These are phyloP conservation scores for Sternotherus odoratus DNA, from an alignment of 2,797 vertebrate species.

Conservation along the genomic window DNA sequence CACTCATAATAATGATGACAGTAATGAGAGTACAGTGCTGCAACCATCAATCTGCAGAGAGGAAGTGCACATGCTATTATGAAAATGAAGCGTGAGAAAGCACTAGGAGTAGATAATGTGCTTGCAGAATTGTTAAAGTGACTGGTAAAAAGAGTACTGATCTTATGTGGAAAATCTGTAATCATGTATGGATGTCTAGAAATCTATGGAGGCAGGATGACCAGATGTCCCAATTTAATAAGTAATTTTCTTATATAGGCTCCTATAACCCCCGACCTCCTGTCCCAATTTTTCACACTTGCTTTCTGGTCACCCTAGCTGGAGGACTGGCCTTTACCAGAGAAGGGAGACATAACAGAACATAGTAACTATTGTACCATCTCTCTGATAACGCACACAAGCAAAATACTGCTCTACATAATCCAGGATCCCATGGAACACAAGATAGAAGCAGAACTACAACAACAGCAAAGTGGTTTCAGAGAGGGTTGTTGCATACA, in stretches of 20 bases:
- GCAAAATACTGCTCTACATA: background rate
- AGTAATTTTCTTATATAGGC: too few relatives aligned
- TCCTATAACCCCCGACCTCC: too few relatives aligned
- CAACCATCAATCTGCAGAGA: background rate
- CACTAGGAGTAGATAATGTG: background rate
- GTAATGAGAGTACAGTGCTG: background rate
- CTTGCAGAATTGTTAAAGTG: background rate
- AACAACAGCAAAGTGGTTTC: background rate
- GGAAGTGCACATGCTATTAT: background rate
- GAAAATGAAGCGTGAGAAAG: background rate
- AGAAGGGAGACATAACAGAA: background rate
- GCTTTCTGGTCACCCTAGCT: too few relatives aligned
- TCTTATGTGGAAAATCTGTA: background rate
- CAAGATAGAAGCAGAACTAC: background rate
- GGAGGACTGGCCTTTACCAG: background rate
- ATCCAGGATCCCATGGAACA: background rate
- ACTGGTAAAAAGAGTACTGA: too few relatives aligned
- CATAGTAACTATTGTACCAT: background rate
- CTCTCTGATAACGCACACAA: background rate
- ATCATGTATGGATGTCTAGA: background rate
- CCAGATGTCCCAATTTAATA: too few relatives aligned
- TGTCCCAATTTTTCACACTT: too few relatives aligned
- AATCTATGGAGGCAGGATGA: background rate
- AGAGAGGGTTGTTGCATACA: background rate
- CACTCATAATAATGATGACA: background rate